Evolutionary conservation across 1,140 invertebrate species (phyloP), one percentile per base, ranked within the genome.

Genomic region (Aphelinus atriplicis): DNA sequence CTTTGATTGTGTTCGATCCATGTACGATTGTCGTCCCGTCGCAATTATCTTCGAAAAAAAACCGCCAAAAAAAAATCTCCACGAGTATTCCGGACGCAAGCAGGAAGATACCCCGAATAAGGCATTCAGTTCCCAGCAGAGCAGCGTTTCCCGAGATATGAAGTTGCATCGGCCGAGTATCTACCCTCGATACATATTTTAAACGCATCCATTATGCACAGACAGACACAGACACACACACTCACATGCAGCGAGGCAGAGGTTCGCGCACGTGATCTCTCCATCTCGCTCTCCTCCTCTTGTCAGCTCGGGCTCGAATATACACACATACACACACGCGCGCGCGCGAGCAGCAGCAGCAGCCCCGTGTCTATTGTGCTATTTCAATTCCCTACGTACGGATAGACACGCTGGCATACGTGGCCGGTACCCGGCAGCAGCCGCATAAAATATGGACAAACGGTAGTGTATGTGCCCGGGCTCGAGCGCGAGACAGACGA

Each of bases 381-480:
- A 74, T 74, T 74, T 74, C 57, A 74, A 74, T 63, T 62, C 65
- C 45, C 9, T 61, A 56, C 45, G 45, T 74, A 68, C 68, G 56
- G 56, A 74, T 74, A 74, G 71, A 73, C 64, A 55, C 10, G 56
- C 51, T 9, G 9, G 47, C 9, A 47, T 45, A 57, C 47, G 10
- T 43, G 67, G 67, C 47, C 43, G 45, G 26, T 26, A 26, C 26
- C 26, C 55, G 53, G 46, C 45, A 55, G 56, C 46, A 47, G 63
- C 6, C 26, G 64, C 58, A 75, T 75, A 75, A 75, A 68, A 75
- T 75, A 69, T 69, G 73, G 60, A 57, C 43, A 74, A 67, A 68
- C 51, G 63, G 9, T 74, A 9, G 64, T 74, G 45, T n/a, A 42
- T 9, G 46, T 3, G 5, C 26, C 7, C 10, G 58, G 7, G 60